Base-by-base conservation (phyloP, 2,797 vertebrate genomes). In the Hoplostethus atlanticus region DNA sequence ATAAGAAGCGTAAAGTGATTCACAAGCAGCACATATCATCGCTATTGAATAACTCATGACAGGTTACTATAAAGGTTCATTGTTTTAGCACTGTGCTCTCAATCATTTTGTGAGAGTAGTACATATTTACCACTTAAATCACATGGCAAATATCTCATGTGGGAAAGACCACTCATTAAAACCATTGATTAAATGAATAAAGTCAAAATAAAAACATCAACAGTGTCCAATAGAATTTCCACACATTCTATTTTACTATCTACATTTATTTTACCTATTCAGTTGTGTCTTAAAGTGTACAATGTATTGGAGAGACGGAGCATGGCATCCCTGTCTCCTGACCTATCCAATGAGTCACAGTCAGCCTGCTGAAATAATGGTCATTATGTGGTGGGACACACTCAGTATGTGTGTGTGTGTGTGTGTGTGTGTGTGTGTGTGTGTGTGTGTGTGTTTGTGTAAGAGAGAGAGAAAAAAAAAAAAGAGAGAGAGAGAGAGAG, bases 271-370 rank as follows among this genome's bases (percentile, higher is more conserved):
- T 5, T 3, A 52, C 46, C 21, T 40, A 59, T 34, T 21, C 28
- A 34, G 30, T 1, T 68, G 13, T 55, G 13, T 40, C 34, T 53
- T 68, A 28, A 68, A 77, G 21, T 28, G 3, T 52, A 30, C 74
- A 76, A 71, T 46, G 56, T 58, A 47, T 57, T 68, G 56, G 59
- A 62, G 40, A 25, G 73, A 70, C 53, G 38, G 73, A 80, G 79
- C 73, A 64, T 63, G 30, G 56, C 73, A 75, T 82, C 81, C 65
- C 62, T 70, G 77, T 73, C 68, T 63, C 55, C 66, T 73, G 71
- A 79, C 59, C 74, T 51, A 80, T 78, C 16, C 75, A 85, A 66
- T 89, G 80, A 90, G 51, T 87, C 81, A 88, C 85, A 67, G 75
- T 79, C 78, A 80, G 78, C 79, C 68, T 57, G 65, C 64, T 79